Base-by-base conservation (phyloP, 1,140 invertebrate genomes). In the Diorhabda carinulata region DNA sequence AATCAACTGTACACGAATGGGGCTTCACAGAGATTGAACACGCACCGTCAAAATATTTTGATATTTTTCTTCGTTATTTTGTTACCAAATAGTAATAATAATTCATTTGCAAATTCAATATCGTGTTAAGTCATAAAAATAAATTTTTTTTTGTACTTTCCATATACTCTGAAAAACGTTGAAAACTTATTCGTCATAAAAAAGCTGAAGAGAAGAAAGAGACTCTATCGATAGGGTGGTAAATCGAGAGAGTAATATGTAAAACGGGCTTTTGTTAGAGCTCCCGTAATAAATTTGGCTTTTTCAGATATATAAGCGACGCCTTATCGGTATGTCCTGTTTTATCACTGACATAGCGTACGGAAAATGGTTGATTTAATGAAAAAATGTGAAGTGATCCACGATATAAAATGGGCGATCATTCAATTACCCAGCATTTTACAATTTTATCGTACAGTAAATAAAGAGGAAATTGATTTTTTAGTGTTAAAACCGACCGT, bases 221-320 rank as follows among this genome's bases (percentile, higher is more conserved):
- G 9, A 41, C 47, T n/a, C 62, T 44, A 45, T 64, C 25, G 43
- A 43, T 43, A 44, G 5, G 43, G n/a, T 45, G 62, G 43, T 64
- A 47, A 47, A 64, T 64, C 25, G 62, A 43, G 47, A 25, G 47
- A 47, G 47, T 64, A 64, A 64, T 64, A 64, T 64, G 62, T 43
- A 64, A 64, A 64, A 64, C 40, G 62, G 62, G 10, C 62, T 64
- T 64, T 64, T 64, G 62, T 64, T 43, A 64, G n/a, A 45, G 25
- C 43, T 43, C 10, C 43, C 3, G 43, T 43, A 25, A 64, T 64
- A 64, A 64, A 64, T 64, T 64, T 43, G 62, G 62, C 10, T 52
- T 64, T 61, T 64, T 64, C 62, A 43, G 62, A 64, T 64, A 42
- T 40, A 60, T 60, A 60, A 9, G 42, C 42, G 10, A 60, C 25